Conservation (phyloP, 2,113 vertebrate species). For the Zosterops pallidus region DNA sequence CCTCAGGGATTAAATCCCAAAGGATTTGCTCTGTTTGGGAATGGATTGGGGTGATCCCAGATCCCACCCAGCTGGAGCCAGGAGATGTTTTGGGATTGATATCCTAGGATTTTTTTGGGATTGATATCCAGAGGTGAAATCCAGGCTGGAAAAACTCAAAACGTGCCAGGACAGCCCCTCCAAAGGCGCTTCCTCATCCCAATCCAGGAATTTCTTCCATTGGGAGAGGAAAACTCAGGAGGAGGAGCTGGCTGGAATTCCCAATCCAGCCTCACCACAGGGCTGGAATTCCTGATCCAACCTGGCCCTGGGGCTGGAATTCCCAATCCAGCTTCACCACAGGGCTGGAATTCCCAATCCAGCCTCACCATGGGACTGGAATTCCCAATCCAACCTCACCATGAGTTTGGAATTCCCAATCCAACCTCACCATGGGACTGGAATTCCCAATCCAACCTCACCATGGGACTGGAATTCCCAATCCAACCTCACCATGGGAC, state of each 20-base stretch:
- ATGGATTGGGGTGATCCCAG: background rate
- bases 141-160: background rate
- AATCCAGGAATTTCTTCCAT: accelerated
- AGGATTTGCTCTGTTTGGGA: accelerated
- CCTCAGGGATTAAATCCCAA: background rate
- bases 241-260: background rate
- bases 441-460: background rate
- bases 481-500: accelerated
- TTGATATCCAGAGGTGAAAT: background rate
- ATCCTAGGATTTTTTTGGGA: background rate
- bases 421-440: background rate
- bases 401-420: too few species aligned
- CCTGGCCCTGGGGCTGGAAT: accelerated
- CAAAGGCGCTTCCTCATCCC: background rate
- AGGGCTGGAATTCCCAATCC: too few species aligned
- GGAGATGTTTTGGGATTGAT: background rate
- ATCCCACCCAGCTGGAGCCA: accelerated
- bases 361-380: background rate
- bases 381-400: background rate
- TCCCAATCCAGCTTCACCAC: background rate
- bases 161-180: accelerated
- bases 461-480: accelerated
- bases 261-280: accelerated
- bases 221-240: accelerated
- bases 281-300: background rate